Base-by-base conservation (phyloP, 2,113 vertebrate species). In the Spea multiplicata region DNA sequence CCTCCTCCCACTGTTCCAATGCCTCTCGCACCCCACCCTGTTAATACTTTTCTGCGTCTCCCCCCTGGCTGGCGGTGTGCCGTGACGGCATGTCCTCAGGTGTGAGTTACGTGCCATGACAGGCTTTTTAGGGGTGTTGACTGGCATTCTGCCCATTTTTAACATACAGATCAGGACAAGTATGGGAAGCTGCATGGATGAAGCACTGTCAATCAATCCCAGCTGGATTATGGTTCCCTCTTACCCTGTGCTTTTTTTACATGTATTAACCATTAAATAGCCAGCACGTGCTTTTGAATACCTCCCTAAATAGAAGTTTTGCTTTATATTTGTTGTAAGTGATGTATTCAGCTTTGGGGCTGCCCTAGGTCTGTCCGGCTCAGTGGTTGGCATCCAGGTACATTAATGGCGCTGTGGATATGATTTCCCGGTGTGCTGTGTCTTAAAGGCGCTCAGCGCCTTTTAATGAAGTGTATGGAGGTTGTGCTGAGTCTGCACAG, bases 151-250 rank as follows among this genome's bases (percentile, higher is more conserved):
- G 76, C 69, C 76, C 59, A 66, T 13, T 61, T 30, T 46, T 30
- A 65, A 65, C 59, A 66, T 71, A 78, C 69, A 78, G 76, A 78
- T 78, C 69, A 46, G 69, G 68, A 71, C 68, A 71, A 71, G 76
- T 17, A 71, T 30, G 72, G 55, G 69, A 71, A 52, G 68, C 69
- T 55, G 14, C 76, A 48, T 62, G 53, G 48, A 17, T 65, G 30
- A n/a, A 65, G 12, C 8, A 53, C 49, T 72, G 69, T 72, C 76
- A 72, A 47, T 72, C 68, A 72, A 10, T 53, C 48, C 48, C 10
- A 65, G 30, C 12, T 55, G 59, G 16, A 9, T 71, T 1, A 5
- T 62, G 49, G 44, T 5, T 66, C 64, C 30, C 64, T 55, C 4
- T 44, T 10, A 50, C 13, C n/a, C 10, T 44, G 16, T 44, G 10